Base-by-base conservation (phyloP, 2,888 invertebrate genomes). In the Beris chalybata region DNA sequence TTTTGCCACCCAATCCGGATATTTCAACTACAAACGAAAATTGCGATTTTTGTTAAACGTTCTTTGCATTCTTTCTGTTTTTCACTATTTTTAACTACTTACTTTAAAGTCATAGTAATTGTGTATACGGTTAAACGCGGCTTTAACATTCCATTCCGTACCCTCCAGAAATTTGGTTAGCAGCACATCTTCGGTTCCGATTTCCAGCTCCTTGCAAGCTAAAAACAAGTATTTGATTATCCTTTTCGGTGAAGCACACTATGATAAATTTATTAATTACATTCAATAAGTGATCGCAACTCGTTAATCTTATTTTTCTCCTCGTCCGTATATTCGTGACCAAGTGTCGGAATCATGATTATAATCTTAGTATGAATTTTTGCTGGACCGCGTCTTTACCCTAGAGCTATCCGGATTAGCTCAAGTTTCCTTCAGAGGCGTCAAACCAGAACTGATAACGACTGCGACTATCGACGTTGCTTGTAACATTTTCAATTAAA, bases 1-100 rank as follows among this genome's bases (percentile, higher is more conserved):
- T 31, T 71, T 72, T 6, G 77, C 76, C 65, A 77, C 63, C 79
- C 78, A 79, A 1, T 68, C 72, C 0, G 78, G 77, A 71, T 79
- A 71, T 22, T 72, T 71, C 0, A 69, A 66, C 68, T 79, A 77
- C 13, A 78, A 78, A 30, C 77, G 76, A 52, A 78, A 79, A 2
- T 13, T 56, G 30, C 2, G 11, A 32, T 32, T 55, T n/a, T n/a
- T n/a, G n/a, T n/a, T 11, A 54, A 54, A 11, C 9, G 15, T 50
- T 9, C 2, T n/a, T 50, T 9, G 9, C 1, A 13, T 13, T 50
- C 1, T 50, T 50, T n/a, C 11, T 50, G 9, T n/a, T 50, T 15
- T 53, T 53, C 11, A 12, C 15, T 6, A 32, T 55, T 32, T n/a
- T 31, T 53, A 53, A 22, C 22, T 11, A 22, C 64, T 15, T 31